Evolutionary conservation across 2,113 vertebrate genomes (phyloP).

Genomic region (Trichomycterus rosablanca): DNA sequence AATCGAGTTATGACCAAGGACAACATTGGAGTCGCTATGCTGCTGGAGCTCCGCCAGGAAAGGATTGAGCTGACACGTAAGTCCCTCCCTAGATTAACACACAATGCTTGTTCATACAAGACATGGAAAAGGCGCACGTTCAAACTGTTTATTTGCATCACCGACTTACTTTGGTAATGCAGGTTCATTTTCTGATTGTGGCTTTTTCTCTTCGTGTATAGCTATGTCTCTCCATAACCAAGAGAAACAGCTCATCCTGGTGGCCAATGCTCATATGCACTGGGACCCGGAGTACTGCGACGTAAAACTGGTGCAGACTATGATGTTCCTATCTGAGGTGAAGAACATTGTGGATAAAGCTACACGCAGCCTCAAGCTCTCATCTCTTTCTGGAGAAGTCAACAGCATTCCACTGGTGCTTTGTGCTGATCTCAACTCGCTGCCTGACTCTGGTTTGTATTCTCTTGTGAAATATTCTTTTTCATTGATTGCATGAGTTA

Average conservation of each 20-base stretch:
- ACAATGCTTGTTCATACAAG: too few species aligned
- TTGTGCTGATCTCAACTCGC: conserved; percentile 96
- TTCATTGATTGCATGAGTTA: neutral
- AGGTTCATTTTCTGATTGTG: too few species aligned
- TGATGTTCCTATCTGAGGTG: conserved; percentile 98
- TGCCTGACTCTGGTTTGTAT: conserved; percentile 90
- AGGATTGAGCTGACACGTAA: conserved; percentile 89
- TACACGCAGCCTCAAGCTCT: conserved; percentile 83
- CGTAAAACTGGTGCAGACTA: conserved; percentile 95
- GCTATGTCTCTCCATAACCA: conserved; percentile 82
- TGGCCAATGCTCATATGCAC: conserved; percentile 98
- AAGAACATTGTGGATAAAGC: conserved; percentile 97
- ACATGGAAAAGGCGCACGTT: too few species aligned
- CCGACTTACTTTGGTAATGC: too few species aligned
- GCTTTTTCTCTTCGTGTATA: too few species aligned
- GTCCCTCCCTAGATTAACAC: too few species aligned
- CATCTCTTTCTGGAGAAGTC: conserved; percentile 79
- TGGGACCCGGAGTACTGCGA: conserved; percentile 98
- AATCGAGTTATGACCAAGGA: conserved; percentile 99
- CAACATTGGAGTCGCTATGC: conserved; percentile 91
- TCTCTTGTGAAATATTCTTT: too few species aligned
- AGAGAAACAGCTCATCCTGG: conserved; percentile 92
- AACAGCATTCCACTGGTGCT: conserved; percentile 91
- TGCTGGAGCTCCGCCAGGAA: conserved; percentile 89
- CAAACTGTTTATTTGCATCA: too few species aligned